These are phyloP conservation scores for Nothobranchius furzeri DNA, from an alignment of 2,113 vertebrate genomes.

Conservation along the genomic window DNA sequence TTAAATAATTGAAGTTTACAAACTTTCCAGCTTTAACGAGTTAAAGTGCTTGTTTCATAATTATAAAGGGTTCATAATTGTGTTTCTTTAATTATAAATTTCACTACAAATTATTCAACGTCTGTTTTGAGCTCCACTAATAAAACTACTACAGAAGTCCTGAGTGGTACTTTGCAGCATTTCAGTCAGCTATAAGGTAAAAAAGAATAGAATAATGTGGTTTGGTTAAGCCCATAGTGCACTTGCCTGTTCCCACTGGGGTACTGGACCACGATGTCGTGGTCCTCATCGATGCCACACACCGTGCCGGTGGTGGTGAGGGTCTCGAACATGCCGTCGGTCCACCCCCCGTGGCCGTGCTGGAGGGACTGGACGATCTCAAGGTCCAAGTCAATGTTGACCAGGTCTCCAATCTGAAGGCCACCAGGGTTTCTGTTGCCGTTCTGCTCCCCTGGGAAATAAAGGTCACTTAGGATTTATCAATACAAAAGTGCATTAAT, in stretches of 20 bases:
- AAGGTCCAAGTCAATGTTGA: conserved; percentile 97
- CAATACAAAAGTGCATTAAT: neutral
- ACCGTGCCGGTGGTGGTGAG: conserved; percentile 98
- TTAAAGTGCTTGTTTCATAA: neutral
- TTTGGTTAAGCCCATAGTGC: neutral
- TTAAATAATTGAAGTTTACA: conserved; percentile 7
- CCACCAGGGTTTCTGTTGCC: conserved; percentile 98
- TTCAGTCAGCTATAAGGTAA: neutral
- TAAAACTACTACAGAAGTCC: neutral
- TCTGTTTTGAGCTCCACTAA: conserved; percentile 7
- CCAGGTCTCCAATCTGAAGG: conserved; percentile 95
- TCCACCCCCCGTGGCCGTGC: conserved; percentile 98
- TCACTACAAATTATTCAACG: neutral
- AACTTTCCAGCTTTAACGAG: neutral
- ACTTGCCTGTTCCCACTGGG: conserved; percentile 96
- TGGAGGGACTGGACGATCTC: conserved; percentile 99
- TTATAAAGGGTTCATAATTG: too few species aligned
- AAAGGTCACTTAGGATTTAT: neutral
- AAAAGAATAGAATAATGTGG: neutral
- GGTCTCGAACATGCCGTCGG: conserved; percentile 99
- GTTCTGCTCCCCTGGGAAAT: conserved; percentile 91
- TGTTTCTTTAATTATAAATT: neutral
- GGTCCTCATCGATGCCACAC: conserved; percentile 98
- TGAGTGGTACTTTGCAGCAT: neutral
- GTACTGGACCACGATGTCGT: conserved; percentile 98